Conservation (phyloP, 2,113 vertebrate species). For the Toxostoma redivivum region DNA sequence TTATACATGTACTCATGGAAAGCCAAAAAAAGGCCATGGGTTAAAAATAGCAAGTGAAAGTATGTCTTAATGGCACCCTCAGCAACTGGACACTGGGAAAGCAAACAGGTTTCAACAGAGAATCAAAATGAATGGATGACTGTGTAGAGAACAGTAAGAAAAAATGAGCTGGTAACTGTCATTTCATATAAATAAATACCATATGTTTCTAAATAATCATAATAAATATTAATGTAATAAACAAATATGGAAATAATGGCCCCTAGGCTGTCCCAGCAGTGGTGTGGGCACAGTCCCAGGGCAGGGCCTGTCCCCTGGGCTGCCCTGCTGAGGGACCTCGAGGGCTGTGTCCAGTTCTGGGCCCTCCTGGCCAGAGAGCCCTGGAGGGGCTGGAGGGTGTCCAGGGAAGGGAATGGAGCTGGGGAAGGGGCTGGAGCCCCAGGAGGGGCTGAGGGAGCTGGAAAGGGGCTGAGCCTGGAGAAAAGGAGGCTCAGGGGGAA, state of each 20-base stretch:
- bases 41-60: constrained; percentile 22
- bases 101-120: not conserved
- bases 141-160: not conserved
- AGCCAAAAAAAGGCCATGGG: not conserved
- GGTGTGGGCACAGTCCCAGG: not conserved
- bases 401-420: not conserved
- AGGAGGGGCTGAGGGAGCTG: not conserved
- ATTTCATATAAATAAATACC: not conserved
- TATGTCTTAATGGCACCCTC: not conserved
- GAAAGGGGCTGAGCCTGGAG: not conserved
- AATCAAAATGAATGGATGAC: not conserved
- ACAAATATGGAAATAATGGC: not conserved
- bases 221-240: not conserved
- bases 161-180: not conserved
- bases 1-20: not conserved
- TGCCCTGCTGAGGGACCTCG: not conserved
- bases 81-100: not conserved
- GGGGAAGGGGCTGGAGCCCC: not conserved
- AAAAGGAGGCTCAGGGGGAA: not conserved
- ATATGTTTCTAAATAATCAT: not conserved
- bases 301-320: fast-evolving
- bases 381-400: not conserved
- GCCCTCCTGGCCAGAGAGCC: not conserved
- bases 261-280: not conserved
- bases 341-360: not conserved